A percentile compares a stretch with the other conserved stretches of the same genome.
Conservation (phyloP, 2,797 vertebrate genomes). For the Clamator glandarius region DNA sequence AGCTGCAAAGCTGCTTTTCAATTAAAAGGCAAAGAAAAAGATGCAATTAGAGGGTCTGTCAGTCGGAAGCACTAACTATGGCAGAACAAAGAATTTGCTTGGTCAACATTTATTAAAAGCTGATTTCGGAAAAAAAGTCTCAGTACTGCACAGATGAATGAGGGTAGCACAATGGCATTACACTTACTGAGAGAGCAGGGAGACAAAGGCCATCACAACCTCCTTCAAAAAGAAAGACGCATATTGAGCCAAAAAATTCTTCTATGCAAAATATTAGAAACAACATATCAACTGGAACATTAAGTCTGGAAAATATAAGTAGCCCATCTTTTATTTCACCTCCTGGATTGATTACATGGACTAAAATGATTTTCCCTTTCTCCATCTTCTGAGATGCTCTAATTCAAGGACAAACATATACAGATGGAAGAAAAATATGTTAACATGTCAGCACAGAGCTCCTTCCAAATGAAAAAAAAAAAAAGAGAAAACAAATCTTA, state of each 20-base stretch:
- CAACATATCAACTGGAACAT: neutral
- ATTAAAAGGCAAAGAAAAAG: neutral
- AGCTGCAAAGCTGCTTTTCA: neutral
- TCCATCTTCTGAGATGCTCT: neutral
- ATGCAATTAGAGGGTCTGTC: neutral
- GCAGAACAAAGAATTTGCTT: neutral
- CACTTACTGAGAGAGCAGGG: neutral
- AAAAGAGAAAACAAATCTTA: neutral
- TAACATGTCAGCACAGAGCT: constrained; percentile 54
- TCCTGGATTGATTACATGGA: neutral
- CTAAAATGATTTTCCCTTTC: neutral
- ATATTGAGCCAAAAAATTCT: neutral
- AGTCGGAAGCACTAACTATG: neutral
- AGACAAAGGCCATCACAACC: neutral
- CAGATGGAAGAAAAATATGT: constrained; percentile 54
- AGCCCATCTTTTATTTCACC: neutral
- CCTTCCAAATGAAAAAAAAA: constrained; percentile 21
- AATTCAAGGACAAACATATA: constrained; percentile 24
- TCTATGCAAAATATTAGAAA: neutral
- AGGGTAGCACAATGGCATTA: neutral
- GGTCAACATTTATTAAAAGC: neutral
- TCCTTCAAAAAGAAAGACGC: neutral
- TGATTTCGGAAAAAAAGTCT: neutral
- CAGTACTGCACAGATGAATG: neutral
- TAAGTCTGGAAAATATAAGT: neutral